These are phyloP conservation scores for Ophion ellenae DNA, from an alignment of 2,888 invertebrate genomes.

Conservation along the genomic window DNA sequence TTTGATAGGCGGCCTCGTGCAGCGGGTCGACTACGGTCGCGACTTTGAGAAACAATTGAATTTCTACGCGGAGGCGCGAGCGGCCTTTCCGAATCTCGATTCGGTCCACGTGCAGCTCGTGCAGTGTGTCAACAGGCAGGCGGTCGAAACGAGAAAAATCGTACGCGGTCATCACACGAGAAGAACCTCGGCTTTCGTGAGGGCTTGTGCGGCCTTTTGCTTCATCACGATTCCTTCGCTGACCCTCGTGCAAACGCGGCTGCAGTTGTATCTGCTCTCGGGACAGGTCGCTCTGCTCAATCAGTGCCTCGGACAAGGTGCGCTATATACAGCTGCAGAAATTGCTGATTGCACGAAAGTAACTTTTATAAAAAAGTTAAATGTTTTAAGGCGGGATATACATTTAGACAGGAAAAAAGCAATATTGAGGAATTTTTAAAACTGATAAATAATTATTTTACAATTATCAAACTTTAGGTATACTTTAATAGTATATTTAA, in stretches of 20 bases:
- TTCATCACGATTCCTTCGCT: conserved; percentile 99
- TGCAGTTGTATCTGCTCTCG: conserved; percentile 93
- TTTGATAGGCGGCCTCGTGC: conserved; percentile 92
- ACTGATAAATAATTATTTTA: no score
- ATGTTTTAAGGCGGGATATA: no score
- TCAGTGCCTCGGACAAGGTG: conserved; percentile 95
- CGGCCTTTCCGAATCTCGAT: conserved; percentile 95
- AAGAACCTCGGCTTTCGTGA: conserved; percentile 93
- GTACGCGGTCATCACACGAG: conserved; percentile 91
- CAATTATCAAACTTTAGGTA: no score
- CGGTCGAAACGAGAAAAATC: conserved; percentile 88
- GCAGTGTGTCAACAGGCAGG: conserved; percentile 93
- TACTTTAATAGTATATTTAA: no score
- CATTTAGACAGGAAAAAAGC: no score
- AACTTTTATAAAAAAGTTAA: no score
- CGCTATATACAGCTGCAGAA: not conserved
- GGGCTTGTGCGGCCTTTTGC: conserved; percentile 97
- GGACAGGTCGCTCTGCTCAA: conserved; percentile 95
- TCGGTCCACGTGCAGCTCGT: conserved; percentile 93
- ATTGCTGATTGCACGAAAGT: not conserved
- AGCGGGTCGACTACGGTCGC: conserved; percentile 91
- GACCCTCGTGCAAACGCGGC: conserved; percentile 90
- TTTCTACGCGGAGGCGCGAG: conserved; percentile 97
- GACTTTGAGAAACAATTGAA: conserved; percentile 96
- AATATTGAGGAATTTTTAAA: no score